These are phyloP conservation scores for Aythya baeri DNA, from an alignment of 2,113 vertebrate species.

Conservation along the genomic window DNA sequence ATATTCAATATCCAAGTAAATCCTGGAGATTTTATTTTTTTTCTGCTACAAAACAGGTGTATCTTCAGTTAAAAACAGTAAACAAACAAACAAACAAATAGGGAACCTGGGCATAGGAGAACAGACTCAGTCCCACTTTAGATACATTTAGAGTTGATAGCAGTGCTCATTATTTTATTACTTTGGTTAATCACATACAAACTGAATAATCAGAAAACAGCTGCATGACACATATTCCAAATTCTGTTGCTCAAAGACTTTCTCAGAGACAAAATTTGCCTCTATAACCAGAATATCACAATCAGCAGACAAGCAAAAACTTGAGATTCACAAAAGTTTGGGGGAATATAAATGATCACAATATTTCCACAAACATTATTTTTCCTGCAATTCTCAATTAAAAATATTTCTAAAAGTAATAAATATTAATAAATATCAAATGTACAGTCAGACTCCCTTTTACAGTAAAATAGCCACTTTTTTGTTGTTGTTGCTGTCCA, in stretches of 20 bases:
- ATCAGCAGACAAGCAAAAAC: background rate
- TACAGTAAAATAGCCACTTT: conserved; percentile 47
- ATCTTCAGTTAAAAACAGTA: background rate
- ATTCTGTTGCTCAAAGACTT: conserved; percentile 37
- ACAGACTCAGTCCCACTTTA: background rate
- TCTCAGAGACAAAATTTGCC: background rate
- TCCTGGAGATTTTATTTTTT: background rate
- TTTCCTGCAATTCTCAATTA: conserved; percentile 47
- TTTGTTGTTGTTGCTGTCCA: conserved; percentile 14
- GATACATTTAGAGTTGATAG: background rate
- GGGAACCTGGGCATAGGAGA: background rate
- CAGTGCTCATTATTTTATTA: conserved; percentile 13
- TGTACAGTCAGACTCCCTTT: conserved; percentile 35
- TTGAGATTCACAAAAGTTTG: conserved; percentile 48
- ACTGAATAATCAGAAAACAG: conserved; percentile 38
- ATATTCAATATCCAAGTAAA: background rate
- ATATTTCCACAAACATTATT: conserved; percentile 45
- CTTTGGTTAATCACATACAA: conserved; percentile 41
- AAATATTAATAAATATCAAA: conserved; percentile 62
- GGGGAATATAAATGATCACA: conserved; percentile 59
- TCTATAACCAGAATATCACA: conserved; percentile 6
- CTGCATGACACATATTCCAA: conserved; percentile 28
- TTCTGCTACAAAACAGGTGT: background rate
- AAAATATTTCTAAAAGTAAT: conserved; percentile 66
- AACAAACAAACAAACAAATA: background rate